Percentiles rank a stretch among this genome's conserved stretches.
Conservation (phyloP, 2,888 invertebrate genomes). For the Steinernema hermaphroditum region DNA sequence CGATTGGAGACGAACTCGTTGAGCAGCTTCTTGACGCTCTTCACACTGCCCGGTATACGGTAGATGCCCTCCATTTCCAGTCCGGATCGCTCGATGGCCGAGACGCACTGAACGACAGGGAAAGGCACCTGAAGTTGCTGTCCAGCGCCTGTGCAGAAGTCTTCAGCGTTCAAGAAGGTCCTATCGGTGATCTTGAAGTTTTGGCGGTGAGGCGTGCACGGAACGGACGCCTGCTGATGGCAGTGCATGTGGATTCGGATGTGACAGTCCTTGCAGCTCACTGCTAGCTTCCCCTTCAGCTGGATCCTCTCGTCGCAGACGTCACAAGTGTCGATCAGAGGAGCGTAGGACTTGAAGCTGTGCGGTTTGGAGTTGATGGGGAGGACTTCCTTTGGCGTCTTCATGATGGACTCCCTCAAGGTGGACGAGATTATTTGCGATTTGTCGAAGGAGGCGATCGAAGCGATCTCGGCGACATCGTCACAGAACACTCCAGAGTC, state of each 20-base stretch:
- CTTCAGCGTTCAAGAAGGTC: not conserved
- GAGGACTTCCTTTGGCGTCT: not conserved
- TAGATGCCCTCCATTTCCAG: constrained; percentile 86
- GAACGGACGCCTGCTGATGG: constrained; percentile 36
- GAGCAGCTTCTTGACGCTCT: constrained; percentile 75
- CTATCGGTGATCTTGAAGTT: not conserved
- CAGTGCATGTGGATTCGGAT: constrained; percentile 40
- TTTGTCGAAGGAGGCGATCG: not conserved
- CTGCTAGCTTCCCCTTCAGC: constrained; percentile 2
- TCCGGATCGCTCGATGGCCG: constrained; percentile 88
- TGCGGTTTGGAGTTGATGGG: not conserved
- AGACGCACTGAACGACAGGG: constrained; percentile 87
- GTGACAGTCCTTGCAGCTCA: constrained; percentile 44
- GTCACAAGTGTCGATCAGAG: constrained; percentile 33
- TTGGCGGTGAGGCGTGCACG: constrained; percentile 44
- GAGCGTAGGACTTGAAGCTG: not conserved
- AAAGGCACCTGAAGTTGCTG: constrained; percentile 88
- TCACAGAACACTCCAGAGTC: not conserved
- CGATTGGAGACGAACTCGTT: constrained; percentile 85
- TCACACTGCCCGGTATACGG: constrained; percentile 78
- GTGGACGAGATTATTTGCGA: not conserved
- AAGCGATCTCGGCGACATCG: not conserved
- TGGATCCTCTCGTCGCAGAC: constrained; percentile 30
- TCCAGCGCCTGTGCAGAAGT: not conserved
- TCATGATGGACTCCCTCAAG: not conserved